A percentile compares a stretch with the other conserved stretches of the same genome.
Evolutionary conservation across 1,140 invertebrate genomes (phyloP).

Genomic region (Drosophila varians): DNA sequence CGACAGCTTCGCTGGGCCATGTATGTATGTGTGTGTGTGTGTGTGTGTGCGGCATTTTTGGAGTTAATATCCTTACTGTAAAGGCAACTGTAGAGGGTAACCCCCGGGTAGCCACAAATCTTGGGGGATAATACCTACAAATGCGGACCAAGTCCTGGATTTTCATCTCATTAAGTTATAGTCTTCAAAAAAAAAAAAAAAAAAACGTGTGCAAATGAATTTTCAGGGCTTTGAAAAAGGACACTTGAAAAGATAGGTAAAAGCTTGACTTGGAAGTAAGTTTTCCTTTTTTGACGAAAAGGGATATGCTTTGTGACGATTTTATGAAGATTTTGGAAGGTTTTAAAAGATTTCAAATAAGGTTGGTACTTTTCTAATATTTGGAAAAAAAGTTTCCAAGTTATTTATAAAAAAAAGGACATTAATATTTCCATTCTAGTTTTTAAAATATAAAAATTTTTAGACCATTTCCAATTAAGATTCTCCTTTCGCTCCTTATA

Average conservation of each 20-base stretch:
- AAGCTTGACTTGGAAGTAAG: no score
- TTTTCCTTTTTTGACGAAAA: no score
- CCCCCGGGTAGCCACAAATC: conserved; percentile 5
- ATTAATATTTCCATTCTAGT: no score
- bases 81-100: conserved; percentile 9
- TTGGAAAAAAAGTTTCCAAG: no score
- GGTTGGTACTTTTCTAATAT: no score
- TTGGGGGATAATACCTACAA: neutral
- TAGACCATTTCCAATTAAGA: no score
- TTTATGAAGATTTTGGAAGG: no score
- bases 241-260: neutral
- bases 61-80: conserved; percentile 29
- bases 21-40: neutral
- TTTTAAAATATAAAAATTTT: no score
- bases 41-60: conserved; percentile 15
- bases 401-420: no score
- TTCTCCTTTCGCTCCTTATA: no score
- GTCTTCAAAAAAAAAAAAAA: neutral
- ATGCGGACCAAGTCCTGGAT: neutral
- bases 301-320: no score
- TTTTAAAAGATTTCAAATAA: no score
- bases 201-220: neutral
- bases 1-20: conserved; percentile 27
- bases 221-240: neutral
- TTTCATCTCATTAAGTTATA: neutral